phyloP scores from a whole-genome alignment of 2,113 vertebrate genomes.

The Dolichotis patagonum region DNA sequence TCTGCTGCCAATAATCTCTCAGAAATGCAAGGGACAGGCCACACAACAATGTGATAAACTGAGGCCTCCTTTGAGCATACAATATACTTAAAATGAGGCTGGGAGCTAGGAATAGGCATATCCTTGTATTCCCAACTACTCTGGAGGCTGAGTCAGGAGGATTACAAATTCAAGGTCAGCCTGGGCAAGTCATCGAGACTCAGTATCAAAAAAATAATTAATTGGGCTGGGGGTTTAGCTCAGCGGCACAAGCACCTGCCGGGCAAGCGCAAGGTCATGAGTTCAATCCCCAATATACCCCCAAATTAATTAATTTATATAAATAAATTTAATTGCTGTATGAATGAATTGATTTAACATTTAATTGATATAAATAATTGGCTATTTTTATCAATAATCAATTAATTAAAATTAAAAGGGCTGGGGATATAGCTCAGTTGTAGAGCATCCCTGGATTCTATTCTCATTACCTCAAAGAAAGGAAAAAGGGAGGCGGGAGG shows the following conservation, averaged over 20 bases:
- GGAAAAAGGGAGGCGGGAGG: too few relatives aligned
- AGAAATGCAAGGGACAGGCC: neutral
- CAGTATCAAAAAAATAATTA: neutral
- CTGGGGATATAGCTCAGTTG: neutral
- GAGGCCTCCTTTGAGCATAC: neutral
- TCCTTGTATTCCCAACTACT: neutral
- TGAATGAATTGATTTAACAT: neutral
- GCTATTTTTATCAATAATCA: neutral
- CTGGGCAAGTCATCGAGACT: neutral
- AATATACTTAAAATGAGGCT: neutral
- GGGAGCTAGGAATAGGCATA: neutral
- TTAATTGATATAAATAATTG: neutral
- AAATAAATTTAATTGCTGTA: neutral
- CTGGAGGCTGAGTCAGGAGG: neutral
- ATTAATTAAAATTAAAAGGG: neutral
- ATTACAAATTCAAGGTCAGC: neutral
- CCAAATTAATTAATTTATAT: neutral
- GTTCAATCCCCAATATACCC: too few relatives aligned
- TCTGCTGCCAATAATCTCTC: neutral
- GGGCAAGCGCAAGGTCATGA: too few relatives aligned
- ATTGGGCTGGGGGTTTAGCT: too few relatives aligned
- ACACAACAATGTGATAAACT: neutral
- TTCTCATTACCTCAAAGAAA: neutral
- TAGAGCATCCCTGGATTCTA: neutral
- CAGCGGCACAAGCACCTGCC: too few relatives aligned